Evolutionary conservation across 2,888 invertebrate genomes (phyloP), one percentile per base, ranked within the genome.

Genomic region (Drosophila pegasa): DNA sequence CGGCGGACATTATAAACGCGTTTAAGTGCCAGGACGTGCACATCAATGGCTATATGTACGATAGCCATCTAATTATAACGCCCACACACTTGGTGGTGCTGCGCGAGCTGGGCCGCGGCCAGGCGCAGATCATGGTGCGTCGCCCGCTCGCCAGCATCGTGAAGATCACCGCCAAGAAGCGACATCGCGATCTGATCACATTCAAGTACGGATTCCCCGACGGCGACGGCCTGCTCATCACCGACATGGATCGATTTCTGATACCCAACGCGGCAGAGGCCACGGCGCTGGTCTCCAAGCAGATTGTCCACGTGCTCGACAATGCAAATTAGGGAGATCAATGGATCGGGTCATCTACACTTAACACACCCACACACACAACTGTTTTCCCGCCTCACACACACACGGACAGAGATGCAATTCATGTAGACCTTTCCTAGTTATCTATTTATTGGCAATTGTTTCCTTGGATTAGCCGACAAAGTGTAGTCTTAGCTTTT

Each of bases 91-190:
- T 99, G 87, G 95, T 97, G 86, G 96, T 98, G 56, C 93, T 99
- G 80, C 94, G 98, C 48, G 96, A 96, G 88, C 93, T 96, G 72
- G 82, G 87, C 0, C 94, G 95, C 14, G 97, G 97, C 2, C 94
- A 95, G 77, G 98, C 97, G 0, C 96, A 96, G 91, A 95, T 99
- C 0, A 96, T 98, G 88, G 97, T 97, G 0, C 95, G 97, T 71
- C 94, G 98, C 59, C 97, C 97, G 0, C 93, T 99, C 57, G 96
- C 97, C 2, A 96, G 97, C 54, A 97, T 99, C 83, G 97, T 99
- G 9, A 98, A 98, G 93, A 99, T 99, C 71, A 99, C 99, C 1
- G 98, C 98, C 12, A 98, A 98, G 91, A 98, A 98, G 91, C 95
- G 96, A 61, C 96, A 97, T 91, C 98, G 99, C 0, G 98, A 99